phyloP scores from a whole-genome alignment of 2,113 vertebrate genomes.

The Canis aureus region DNA sequence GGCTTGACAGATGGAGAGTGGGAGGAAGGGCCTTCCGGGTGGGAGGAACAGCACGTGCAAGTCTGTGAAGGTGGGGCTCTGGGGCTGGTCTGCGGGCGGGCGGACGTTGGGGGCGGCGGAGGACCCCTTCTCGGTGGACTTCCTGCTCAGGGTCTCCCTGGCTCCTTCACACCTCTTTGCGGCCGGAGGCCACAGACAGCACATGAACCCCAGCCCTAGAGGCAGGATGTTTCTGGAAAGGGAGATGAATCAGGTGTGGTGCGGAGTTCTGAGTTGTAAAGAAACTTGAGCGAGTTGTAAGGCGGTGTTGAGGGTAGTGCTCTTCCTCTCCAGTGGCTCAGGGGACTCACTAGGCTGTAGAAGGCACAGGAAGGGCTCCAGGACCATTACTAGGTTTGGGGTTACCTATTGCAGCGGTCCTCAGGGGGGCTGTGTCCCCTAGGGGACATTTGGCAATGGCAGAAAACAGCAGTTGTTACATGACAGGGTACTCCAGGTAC shows the following conservation, averaged over 20 bases:
- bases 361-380: not conserved
- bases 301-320: too few relatives aligned
- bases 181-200: accelerated
- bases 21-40: constrained; percentile 34
- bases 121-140: too few relatives aligned
- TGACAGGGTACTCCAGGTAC: accelerated
- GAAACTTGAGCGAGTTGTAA: not conserved
- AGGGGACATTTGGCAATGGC: too few relatives aligned
- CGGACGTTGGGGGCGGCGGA: not conserved
- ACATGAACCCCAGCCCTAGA: not conserved
- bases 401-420: not conserved
- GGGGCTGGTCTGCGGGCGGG: not conserved
- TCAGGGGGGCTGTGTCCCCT: not conserved
- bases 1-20: constrained; percentile 51
- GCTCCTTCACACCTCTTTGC: too few relatives aligned
- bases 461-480: not conserved
- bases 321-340: not conserved
- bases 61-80: not conserved
- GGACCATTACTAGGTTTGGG: not conserved
- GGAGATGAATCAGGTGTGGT: not conserved
- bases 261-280: not conserved
- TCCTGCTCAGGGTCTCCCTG: too few relatives aligned
- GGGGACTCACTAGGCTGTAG: accelerated
- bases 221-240: constrained; percentile 25
- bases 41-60: constrained; percentile 30